phyloP scores from a whole-genome alignment of 1,140 invertebrate species.

The Mactra quadrangularis region DNA sequence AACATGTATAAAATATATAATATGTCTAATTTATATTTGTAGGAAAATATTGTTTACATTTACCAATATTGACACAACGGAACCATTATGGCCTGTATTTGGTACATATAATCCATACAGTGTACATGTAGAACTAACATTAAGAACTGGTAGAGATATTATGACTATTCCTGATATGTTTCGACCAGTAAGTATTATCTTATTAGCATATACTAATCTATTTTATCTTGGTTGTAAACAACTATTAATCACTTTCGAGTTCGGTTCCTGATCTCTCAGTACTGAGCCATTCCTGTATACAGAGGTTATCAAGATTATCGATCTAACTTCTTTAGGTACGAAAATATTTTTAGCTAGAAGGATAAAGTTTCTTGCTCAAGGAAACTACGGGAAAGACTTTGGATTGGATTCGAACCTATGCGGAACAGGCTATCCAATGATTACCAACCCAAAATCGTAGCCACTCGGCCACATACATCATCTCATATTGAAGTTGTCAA shows the following conservation, averaged over 20 bases:
- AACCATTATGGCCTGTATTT: constrained; percentile 67
- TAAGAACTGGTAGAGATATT: constrained; percentile 64
- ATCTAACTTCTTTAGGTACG: not conserved
- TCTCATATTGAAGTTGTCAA: not conserved
- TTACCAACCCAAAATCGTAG: no score
- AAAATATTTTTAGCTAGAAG: not conserved
- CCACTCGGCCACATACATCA: no score
- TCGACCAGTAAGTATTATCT: constrained; percentile 39
- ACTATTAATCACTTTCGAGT: not conserved
- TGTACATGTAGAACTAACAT: constrained; percentile 65
- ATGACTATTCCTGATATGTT: constrained; percentile 58
- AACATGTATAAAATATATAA: no score
- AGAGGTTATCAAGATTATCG: no score
- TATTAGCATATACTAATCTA: not conserved
- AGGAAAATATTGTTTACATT: constrained; percentile 61
- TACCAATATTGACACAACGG: constrained; percentile 62
- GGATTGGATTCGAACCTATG: no score
- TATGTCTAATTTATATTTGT: no score
- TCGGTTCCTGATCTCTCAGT: not conserved
- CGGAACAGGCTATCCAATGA: no score
- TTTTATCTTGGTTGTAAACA: not conserved
- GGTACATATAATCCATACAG: constrained; percentile 68
- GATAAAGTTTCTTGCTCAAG: not conserved
- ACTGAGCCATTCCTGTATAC: not conserved
- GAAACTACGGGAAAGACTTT: not conserved